phyloP scores from a whole-genome alignment of 1,140 invertebrate species.

The Zaprionus capensis region DNA sequence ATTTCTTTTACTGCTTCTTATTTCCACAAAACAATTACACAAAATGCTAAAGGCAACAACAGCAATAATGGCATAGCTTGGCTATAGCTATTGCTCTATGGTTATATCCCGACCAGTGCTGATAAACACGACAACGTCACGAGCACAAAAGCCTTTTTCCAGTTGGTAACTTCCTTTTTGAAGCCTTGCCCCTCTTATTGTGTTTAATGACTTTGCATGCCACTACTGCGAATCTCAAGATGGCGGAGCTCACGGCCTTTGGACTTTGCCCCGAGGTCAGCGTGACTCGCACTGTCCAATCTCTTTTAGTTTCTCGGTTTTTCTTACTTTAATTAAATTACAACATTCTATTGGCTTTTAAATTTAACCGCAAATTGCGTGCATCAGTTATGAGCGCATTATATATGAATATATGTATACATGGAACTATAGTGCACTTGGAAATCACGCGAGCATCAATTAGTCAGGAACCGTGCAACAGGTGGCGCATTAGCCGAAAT shows the following conservation, averaged over 20 bases:
- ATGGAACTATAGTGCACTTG: conserved; percentile 43
- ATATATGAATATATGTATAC: background rate
- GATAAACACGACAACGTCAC: conserved; percentile 79
- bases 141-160: conserved; percentile 50
- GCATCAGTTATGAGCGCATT: conserved; percentile 68
- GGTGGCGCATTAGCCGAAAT: conserved; percentile 29
- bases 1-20: conserved; percentile 51
- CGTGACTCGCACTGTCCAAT: background rate
- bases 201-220: conserved; percentile 78
- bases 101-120: conserved; percentile 42
- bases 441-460: conserved; percentile 57
- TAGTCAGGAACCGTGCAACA: conserved; percentile 54
- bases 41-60: conserved; percentile 59
- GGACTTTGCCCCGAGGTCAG: conserved; percentile 24
- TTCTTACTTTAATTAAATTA: conserved; percentile 43
- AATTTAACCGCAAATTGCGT: conserved; percentile 47
- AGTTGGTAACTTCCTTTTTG: conserved; percentile 53
- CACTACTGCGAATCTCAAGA: conserved; percentile 29
- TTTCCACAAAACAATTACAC: conserved; percentile 80
- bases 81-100: conserved; percentile 13
- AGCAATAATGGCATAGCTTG: conserved; percentile 20
- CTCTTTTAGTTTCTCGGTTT: background rate
- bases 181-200: conserved; percentile 59
- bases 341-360: conserved; percentile 2
- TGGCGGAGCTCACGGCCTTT: conserved; percentile 20